Percentiles rank a stretch among this genome's conserved stretches.
phyloP scores from a whole-genome alignment of 2,113 vertebrate species.

The Zootoca vivipara region DNA sequence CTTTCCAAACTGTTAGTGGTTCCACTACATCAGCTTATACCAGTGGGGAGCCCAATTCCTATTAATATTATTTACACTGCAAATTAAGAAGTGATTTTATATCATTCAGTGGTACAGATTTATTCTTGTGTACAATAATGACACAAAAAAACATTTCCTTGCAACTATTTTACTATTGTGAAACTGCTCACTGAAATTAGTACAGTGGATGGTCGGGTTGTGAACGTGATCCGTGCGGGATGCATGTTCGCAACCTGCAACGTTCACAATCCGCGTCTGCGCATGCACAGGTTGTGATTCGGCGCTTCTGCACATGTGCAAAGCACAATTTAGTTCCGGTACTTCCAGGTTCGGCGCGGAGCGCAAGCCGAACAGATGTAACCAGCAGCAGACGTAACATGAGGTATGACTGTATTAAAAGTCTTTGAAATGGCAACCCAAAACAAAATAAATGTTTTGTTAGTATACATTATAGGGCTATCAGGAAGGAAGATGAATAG shows the following conservation, averaged over 20 bases:
- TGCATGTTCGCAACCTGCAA: too few species aligned
- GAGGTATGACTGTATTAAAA: too few species aligned
- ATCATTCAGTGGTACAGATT: not conserved
- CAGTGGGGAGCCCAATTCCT: not conserved
- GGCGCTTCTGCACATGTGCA: too few species aligned
- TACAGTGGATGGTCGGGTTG: too few species aligned
- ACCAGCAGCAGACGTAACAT: too few species aligned
- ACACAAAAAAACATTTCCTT: not conserved
- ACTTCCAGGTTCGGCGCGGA: too few species aligned
- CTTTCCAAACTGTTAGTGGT: not conserved
- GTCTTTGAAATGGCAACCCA: not conserved
- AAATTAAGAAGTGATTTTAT: not conserved
- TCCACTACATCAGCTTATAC: not conserved
- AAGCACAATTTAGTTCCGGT: too few species aligned
- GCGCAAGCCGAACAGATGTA: too few species aligned
- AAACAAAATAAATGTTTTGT: not conserved
- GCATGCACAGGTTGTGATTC: too few species aligned
- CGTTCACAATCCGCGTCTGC: too few species aligned
- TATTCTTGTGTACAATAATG: not conserved
- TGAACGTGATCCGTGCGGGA: too few species aligned
- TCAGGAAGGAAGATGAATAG: not conserved
- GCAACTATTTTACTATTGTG: not conserved
- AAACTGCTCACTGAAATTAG: not conserved
- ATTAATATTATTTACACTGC: not conserved
- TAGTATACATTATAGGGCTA: not conserved